These are phyloP conservation scores for Procambarus virginalis DNA, from an alignment of 1,140 invertebrate species.

Conservation along the genomic window DNA sequence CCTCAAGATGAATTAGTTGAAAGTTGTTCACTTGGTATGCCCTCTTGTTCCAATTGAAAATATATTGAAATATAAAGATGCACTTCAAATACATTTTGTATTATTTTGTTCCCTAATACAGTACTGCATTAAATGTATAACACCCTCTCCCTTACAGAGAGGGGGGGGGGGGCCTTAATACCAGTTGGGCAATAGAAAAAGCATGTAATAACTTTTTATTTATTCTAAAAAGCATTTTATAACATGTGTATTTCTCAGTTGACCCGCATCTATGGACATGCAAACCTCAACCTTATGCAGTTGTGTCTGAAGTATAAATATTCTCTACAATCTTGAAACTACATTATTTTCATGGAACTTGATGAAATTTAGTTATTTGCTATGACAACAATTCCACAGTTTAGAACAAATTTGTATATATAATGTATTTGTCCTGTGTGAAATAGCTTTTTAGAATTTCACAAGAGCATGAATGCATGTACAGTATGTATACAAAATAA, in stretches of 20 bases:
- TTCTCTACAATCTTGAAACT: constrained; percentile 40
- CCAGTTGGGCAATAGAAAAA: neutral
- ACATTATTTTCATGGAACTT: constrained; percentile 11
- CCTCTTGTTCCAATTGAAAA: too few species aligned
- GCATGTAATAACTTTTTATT: constrained; percentile 6
- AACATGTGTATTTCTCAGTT: constrained; percentile 42
- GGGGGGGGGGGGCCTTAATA: too few species aligned
- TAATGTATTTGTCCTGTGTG: neutral
- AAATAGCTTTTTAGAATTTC: neutral
- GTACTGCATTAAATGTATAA: too few species aligned
- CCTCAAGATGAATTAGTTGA: too few species aligned
- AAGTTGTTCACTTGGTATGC: too few species aligned
- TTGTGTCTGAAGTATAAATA: constrained; percentile 48
- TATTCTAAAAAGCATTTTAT: constrained; percentile 49
- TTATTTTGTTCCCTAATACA: too few species aligned
- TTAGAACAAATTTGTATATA: neutral
- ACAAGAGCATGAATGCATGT: too few species aligned
- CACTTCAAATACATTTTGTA: too few species aligned
- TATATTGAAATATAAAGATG: too few species aligned
- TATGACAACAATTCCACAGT: neutral
- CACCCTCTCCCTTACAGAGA: too few species aligned
- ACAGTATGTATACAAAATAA: too few species aligned
- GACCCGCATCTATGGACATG: constrained; percentile 60
- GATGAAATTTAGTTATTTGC: neutral
- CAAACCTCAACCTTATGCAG: constrained; percentile 55